Base-by-base conservation (phyloP, 2,888 invertebrate genomes). In the Acleris emargana region DNA sequence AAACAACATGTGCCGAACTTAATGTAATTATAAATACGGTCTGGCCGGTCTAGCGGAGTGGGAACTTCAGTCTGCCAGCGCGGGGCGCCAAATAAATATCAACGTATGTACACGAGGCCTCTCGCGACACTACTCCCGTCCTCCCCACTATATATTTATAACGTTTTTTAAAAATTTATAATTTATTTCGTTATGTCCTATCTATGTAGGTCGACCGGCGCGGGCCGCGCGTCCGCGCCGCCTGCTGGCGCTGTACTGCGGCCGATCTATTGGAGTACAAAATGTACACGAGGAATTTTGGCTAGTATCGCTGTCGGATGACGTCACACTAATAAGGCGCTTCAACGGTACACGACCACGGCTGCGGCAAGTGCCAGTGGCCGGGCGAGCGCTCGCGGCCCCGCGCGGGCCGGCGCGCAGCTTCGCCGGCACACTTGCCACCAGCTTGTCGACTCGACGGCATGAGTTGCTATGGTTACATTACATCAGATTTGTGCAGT, bases 101-200 rank as follows among this genome's bases (percentile, higher is more conserved):
- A 87, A 88, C 87, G 82, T 91, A 89, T 90, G 84, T 89, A 91
- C 91, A 89, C 87, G 87, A 87, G 86, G 79, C 86, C 84, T 79
- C 88, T 86, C 85, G 86, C 88, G 86, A 83, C 60, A 70, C 73
- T 69, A 72, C 72, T 45, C 69, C 70, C 81, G 79, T 80, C 76
- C 79, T 76, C 76, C 80, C 77, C 80, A 76, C 81, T 82, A 85
- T 86, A 88, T 86, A 86, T 84, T 87, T 88, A 87, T 81, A 82
- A 86, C 83, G 75, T 83, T 85, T 84, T 85, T 90, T 83, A 79
- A 79, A 86, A 89, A 89, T 89, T 89, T 91, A 90, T 89, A 89
- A 89, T 91, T 90, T 89, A 90, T 90, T 90, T 89, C 88, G 88
- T 89, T 88, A 88, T 84, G 86, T 88, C 90, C 90, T 91, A 91